Base-by-base conservation (phyloP, 2,888 invertebrate genomes). In the Dasysyrphus albostriatus region DNA sequence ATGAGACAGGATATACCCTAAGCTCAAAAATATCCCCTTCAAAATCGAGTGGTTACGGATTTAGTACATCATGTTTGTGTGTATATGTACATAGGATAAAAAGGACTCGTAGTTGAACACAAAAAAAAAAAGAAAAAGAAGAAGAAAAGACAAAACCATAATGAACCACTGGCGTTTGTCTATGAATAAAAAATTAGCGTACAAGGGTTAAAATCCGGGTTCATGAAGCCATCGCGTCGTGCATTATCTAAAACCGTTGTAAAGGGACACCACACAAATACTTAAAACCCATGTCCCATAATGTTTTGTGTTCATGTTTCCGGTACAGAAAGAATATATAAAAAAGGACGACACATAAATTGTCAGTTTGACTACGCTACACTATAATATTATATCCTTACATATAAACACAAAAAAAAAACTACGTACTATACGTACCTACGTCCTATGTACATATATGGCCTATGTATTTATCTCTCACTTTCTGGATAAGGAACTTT, bases 171-270 rank as follows among this genome's bases (percentile, higher is more conserved):
- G 76, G 73, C 85, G 82, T 82, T 85, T 77, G 85, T 85, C 85
- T 85, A 85, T 87, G 87, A 87, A 87, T 87, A 87, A 87, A 83
- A 83, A 87, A 87, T 87, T 87, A 87, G 83, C 87, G 87, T 67
- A 78, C 85, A 82, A 87, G 87, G 87, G 82, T 87, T 87, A 79
- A 83, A 79, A 79, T 87, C 87, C 87, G 82, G 85, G 82, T 82
- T 85, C 82, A 77, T 61, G 78, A 47, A 77, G 67, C 83, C 67
- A 72, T 67, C 51, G 77, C 51, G 77, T n/a, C 58, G 47, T 74
- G 73, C 82, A 82, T 82, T 82, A 82, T 87, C 69, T 70, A 74
- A 67, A 67, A 78, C 76, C 69, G 81, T 85, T 87, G 84, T 84
- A 81, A 87, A 79, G 83, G 67, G 59, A 87, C 69, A 74, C 83